These are phyloP conservation scores for Pseudomyrmex gracilis DNA, from an alignment of 1,140 invertebrate genomes.

Conservation along the genomic window DNA sequence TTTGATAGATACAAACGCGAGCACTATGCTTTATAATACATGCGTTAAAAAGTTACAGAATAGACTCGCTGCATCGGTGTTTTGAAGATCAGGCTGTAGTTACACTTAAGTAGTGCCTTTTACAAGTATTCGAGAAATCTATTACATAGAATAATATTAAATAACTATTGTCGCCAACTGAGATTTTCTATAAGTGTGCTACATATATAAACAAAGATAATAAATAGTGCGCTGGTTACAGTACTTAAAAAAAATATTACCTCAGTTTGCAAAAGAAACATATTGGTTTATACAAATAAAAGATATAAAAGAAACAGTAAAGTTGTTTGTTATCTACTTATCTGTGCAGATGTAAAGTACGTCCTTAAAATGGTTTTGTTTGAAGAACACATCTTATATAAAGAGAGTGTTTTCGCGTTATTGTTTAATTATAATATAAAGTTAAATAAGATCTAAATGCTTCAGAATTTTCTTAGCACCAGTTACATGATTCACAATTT, in stretches of 20 bases:
- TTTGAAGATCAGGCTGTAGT: slow-evolving; percentile 24
- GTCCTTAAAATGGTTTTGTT: not conserved
- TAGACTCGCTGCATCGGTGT: not conserved
- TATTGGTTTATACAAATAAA: too few relatives aligned
- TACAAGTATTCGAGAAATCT: slow-evolving; percentile 2
- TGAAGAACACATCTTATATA: not conserved
- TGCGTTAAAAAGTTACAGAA: not conserved
- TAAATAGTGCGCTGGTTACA: not conserved
- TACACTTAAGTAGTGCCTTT: slow-evolving; percentile 46
- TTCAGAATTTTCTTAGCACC: slow-evolving; percentile 2
- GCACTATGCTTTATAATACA: too few relatives aligned
- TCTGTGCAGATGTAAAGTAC: not conserved
- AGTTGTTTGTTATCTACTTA: slow-evolving; percentile 8
- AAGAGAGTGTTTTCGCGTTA: not conserved
- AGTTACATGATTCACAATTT: not conserved
- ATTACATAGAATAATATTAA: slow-evolving; percentile 10
- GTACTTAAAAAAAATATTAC: too few relatives aligned
- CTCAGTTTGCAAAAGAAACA: too few relatives aligned
- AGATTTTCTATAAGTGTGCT: not conserved
- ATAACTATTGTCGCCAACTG: not conserved
- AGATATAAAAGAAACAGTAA: not conserved
- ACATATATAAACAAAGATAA: not conserved
- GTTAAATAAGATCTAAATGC: not conserved
- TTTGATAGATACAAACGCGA: too few relatives aligned
- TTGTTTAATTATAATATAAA: not conserved